Conservation (phyloP, 2,888 invertebrate species). For the Acanthoscelides obtectus region DNA sequence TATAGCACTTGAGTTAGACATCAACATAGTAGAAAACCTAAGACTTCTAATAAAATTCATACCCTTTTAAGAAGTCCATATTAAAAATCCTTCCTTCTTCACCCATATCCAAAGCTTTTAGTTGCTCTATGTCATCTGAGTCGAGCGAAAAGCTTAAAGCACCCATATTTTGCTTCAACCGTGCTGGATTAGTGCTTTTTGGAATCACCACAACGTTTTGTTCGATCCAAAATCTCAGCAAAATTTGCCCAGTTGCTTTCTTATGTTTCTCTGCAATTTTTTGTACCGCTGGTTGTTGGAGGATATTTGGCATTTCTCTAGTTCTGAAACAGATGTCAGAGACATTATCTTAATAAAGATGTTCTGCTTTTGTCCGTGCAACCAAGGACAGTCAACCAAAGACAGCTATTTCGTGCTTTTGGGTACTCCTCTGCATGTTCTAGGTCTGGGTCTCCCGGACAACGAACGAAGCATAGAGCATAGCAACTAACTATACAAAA, state of each 20-base stretch:
- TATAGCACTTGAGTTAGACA: too few relatives aligned
- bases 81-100: conserved; percentile 3
- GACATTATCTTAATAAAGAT: too few relatives aligned
- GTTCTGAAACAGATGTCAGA: neutral
- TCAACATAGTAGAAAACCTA: too few relatives aligned
- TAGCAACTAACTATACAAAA: too few relatives aligned
- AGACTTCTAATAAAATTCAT: neutral
- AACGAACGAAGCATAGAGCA: too few relatives aligned
- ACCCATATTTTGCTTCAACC: conserved; percentile 4
- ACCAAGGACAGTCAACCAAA: too few relatives aligned
- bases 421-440: too few relatives aligned
- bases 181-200: conserved; percentile 3
- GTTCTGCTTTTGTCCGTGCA: too few relatives aligned
- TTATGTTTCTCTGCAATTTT: conserved; percentile 5
- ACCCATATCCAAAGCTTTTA: conserved; percentile 1
- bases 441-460: too few relatives aligned
- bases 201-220: conserved; percentile 4
- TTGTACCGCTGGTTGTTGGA: neutral
- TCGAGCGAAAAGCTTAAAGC: conserved; percentile 5
- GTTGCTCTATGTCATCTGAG: conserved; percentile 38
- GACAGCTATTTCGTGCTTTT: too few relatives aligned
- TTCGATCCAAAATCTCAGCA: conserved; percentile 3
- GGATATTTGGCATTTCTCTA: conserved; percentile 7
- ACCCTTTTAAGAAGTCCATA: neutral
- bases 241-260: conserved; percentile 2